These are phyloP conservation scores for Paracentrotus lividus DNA, from an alignment of 53 echinoderm and acorn worm genomes.

Conservation along the genomic window DNA sequence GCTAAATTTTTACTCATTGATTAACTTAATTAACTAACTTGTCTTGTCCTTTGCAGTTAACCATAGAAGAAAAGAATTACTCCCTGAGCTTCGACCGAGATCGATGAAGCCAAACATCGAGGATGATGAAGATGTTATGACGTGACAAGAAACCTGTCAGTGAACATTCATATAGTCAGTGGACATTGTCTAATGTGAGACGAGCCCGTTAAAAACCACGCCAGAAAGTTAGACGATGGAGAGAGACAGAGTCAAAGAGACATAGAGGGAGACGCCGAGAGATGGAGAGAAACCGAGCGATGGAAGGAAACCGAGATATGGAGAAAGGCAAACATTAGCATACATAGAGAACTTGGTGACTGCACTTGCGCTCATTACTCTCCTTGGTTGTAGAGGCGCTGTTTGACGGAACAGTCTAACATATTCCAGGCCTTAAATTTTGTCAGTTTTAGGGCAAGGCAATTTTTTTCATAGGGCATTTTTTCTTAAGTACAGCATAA, in stretches of 20 bases:
- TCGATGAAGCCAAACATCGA: slow-evolving; percentile 88
- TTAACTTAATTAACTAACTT: too few relatives aligned
- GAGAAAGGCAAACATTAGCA: neutral
- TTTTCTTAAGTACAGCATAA: too few relatives aligned
- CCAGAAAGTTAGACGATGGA: neutral
- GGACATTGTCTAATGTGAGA: neutral
- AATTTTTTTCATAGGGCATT: too few relatives aligned
- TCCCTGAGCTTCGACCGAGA: slow-evolving; percentile 78
- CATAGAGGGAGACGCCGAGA: neutral
- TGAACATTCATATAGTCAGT: neutral
- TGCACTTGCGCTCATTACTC: too few relatives aligned
- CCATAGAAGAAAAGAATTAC: slow-evolving; percentile 56
- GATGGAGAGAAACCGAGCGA: neutral
- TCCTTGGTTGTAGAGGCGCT: too few relatives aligned
- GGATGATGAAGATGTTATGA: slow-evolving; percentile 90
- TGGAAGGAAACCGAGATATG: too few relatives aligned
- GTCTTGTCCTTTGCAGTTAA: slow-evolving; percentile 45
- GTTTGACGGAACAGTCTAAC: too few relatives aligned
- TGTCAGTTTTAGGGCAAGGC: too few relatives aligned
- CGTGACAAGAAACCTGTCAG: slow-evolving; percentile 66
- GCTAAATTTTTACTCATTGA: too few relatives aligned
- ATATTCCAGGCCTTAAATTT: too few relatives aligned
- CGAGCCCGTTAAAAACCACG: too few relatives aligned
- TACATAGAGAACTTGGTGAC: too few relatives aligned
- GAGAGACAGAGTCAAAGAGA: neutral